Percentiles rank a stretch among this genome's conserved stretches.
Conservation (phyloP, 2,113 vertebrate species). For the Notothenia coriiceps region DNA sequence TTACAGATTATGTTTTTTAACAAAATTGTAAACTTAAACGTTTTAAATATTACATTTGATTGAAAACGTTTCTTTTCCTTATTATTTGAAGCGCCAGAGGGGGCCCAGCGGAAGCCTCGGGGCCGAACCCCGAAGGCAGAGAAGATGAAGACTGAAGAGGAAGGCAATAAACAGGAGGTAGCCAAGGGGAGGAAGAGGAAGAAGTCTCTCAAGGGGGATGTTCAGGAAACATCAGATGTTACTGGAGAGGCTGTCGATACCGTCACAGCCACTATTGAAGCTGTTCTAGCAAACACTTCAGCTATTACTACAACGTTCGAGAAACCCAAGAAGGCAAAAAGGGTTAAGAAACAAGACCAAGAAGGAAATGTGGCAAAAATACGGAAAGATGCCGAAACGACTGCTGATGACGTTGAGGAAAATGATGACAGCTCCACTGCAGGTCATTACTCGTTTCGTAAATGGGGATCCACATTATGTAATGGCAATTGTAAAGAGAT, state of each 20-base stretch:
- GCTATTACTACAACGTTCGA: conserved; percentile 5
- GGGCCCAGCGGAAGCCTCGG: conserved; percentile 60
- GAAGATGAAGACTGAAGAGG: conserved; percentile 46
- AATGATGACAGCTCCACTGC: conserved; percentile 74
- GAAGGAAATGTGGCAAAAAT: conserved; percentile 40
- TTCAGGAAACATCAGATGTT: conserved; percentile 27
- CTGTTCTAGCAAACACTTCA: conserved; percentile 62
- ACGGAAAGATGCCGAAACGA: conserved; percentile 46
- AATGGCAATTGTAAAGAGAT: neutral
- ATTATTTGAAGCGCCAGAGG: conserved; percentile 43
- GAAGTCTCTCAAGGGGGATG: conserved; percentile 59
- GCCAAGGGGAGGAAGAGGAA: conserved; percentile 71
- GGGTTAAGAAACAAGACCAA: conserved; percentile 66
- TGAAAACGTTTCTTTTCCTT: neutral
- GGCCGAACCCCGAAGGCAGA: conserved; percentile 72
- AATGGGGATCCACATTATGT: neutral
- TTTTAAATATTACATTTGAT: neutral
- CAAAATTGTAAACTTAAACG: neutral
- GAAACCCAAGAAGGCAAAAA: conserved; percentile 76
- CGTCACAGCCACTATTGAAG: conserved; percentile 67
- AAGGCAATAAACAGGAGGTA: conserved; percentile 40
- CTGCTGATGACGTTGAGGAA: conserved; percentile 69
- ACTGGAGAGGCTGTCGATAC: conserved; percentile 56
- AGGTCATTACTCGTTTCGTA: conserved; percentile 32
- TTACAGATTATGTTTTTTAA: neutral